phyloP scores from a whole-genome alignment of 2,888 invertebrate genomes.

The Sminthurinus aureus region DNA sequence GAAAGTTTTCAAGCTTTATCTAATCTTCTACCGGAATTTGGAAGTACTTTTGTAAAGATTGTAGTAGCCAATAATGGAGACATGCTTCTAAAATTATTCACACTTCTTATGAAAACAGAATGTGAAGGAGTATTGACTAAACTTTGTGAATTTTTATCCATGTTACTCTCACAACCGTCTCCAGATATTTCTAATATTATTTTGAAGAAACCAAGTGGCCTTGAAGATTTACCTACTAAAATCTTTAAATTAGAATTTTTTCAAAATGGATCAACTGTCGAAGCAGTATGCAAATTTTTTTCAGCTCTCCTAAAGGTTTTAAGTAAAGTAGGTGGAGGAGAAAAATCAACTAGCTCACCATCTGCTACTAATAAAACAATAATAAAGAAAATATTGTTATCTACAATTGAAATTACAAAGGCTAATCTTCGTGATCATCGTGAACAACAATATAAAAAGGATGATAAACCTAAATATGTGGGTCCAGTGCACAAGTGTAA shows the following conservation, averaged over 20 bases:
- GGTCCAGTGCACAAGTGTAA: constrained; percentile 3
- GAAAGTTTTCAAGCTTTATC: constrained; percentile 20
- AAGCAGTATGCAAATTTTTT: constrained; percentile 55
- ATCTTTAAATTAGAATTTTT: constrained; percentile 53
- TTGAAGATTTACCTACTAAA: constrained; percentile 48
- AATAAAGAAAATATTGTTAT: not conserved
- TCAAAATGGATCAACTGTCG: constrained; percentile 52
- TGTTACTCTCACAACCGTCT: constrained; percentile 13
- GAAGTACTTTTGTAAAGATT: constrained; percentile 13
- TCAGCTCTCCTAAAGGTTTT: constrained; percentile 4
- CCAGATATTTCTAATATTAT: not conserved
- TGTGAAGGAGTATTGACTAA: constrained; percentile 54
- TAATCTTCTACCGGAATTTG: constrained; percentile 10
- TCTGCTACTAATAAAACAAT: too few relatives aligned
- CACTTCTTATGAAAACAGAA: constrained; percentile 49
- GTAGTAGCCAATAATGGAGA: constrained; percentile 48
- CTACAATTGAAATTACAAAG: not conserved
- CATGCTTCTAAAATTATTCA: constrained; percentile 47
- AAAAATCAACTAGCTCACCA: not conserved
- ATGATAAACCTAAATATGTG: constrained; percentile 11
- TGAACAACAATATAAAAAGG: constrained; percentile 12
- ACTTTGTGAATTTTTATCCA: constrained; percentile 15
- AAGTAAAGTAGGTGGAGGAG: not conserved
- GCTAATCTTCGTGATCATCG: not conserved
- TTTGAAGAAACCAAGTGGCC: not conserved